Conservation (phyloP, 2,113 vertebrate species). For the Brachyhypopomus gauderio region DNA sequence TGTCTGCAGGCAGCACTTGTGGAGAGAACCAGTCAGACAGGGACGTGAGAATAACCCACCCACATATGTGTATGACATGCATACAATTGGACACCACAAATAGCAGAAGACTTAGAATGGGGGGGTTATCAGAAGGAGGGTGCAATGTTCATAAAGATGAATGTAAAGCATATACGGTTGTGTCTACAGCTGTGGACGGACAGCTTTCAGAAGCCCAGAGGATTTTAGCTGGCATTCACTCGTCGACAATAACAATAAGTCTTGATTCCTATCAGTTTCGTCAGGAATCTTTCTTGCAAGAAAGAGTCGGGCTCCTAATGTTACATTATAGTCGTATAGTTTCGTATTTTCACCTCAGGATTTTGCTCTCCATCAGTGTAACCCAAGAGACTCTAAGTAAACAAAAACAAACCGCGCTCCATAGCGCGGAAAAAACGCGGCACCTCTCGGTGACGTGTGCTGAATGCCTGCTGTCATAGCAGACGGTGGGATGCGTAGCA, state of each 20-base stretch:
- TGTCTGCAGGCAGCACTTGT: conserved; percentile 16
- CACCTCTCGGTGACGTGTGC: background rate
- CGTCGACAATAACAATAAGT: conserved; percentile 9
- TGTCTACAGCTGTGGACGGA: background rate
- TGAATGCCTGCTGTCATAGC: conserved; percentile 39
- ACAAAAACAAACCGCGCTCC: background rate
- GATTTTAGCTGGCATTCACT: conserved; percentile 11
- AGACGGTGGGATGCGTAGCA: conserved; percentile 28
- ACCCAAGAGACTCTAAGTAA: background rate
- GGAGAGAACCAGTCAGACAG: conserved; percentile 50
- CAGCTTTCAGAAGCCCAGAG: background rate
- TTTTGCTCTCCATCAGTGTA: conserved; percentile 6
- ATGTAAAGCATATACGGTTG: background rate
- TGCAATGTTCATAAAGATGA: background rate
- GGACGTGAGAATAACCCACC: conserved; percentile 25
- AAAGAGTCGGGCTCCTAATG: conserved; percentile 4
- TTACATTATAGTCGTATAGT: conserved; percentile 19
- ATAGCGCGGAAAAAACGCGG: conserved; percentile 10
- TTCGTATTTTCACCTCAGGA: conserved; percentile 8
- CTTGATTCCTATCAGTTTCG: conserved; percentile 13
- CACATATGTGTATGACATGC: conserved; percentile 25
- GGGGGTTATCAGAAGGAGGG: background rate
- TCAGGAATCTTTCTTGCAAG: conserved; percentile 2
- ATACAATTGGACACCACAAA: conserved; percentile 24
- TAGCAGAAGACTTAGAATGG: background rate